Evolutionary conservation across 2,113 vertebrate genomes (phyloP).

Genomic region (Xiphorhynchus elegans): DNA sequence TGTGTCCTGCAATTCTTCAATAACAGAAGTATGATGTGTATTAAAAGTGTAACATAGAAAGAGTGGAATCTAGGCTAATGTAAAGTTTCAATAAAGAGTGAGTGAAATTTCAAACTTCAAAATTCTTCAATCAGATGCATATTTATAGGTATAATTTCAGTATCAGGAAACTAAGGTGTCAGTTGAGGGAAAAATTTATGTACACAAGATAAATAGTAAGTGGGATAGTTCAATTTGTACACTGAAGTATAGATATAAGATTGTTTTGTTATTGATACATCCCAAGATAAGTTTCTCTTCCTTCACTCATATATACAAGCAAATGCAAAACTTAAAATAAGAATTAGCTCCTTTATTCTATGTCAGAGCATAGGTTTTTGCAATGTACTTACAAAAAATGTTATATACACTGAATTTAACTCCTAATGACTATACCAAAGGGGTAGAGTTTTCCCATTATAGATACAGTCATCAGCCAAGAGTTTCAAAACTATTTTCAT

Average conservation of each 20-base stretch:
- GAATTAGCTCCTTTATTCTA: not conserved
- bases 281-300: not conserved
- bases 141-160: not conserved
- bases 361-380: not conserved
- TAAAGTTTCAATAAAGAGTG: not conserved
- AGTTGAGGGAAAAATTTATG: not conserved
- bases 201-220: not conserved
- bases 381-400: not conserved
- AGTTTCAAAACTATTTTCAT: not conserved
- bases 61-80: not conserved
- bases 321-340: not conserved
- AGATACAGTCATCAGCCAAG: not conserved
- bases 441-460: not conserved
- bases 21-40: not conserved
- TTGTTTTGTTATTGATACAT: not conserved
- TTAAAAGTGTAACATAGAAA: not conserved
- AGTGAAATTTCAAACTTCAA: not conserved
- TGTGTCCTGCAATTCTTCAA: not conserved
- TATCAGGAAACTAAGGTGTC: not conserved
- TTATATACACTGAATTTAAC: not conserved
- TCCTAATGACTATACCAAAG: not conserved
- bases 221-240: not conserved
- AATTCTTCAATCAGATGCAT: not conserved
- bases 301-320: not conserved
- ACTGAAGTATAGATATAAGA: not conserved